These are phyloP conservation scores for Pygathrix nemaeus DNA, from an alignment of 2,113 vertebrate genomes.

Conservation along the genomic window DNA sequence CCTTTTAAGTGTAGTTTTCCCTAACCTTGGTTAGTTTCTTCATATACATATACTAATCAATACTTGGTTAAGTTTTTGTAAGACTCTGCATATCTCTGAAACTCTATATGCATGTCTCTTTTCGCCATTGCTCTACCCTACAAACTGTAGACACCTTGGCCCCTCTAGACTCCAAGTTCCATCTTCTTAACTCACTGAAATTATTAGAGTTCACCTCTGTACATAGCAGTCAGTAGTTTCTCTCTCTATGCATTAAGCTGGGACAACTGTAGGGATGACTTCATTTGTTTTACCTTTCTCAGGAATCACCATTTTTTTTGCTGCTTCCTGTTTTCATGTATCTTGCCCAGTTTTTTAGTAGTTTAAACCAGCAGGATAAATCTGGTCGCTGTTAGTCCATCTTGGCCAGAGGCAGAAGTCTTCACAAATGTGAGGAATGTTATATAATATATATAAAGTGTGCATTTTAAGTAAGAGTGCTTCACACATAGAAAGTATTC, in stretches of 20 bases:
- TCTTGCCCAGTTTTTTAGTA: neutral
- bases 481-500: neutral
- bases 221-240: neutral
- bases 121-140: neutral
- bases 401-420: neutral
- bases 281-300: neutral
- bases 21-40: neutral
- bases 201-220: neutral
- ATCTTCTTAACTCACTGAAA: slow-evolving; percentile 19
- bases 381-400: neutral
- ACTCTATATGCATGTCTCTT: neutral
- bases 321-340: neutral
- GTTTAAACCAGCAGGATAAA: neutral
- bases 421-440: neutral
- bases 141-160: neutral
- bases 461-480: neutral
- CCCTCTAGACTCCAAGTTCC: neutral
- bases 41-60: neutral
- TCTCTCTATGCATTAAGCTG: neutral
- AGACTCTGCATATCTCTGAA: neutral
- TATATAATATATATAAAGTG: neutral
- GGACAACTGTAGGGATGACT: neutral
- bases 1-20: neutral
- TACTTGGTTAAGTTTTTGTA: slow-evolving; percentile 4
- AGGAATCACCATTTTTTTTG: slow-evolving; percentile 24